phyloP scores from a whole-genome alignment of 2,888 invertebrate species.

The Aphelenchoides bicaudatus region DNA sequence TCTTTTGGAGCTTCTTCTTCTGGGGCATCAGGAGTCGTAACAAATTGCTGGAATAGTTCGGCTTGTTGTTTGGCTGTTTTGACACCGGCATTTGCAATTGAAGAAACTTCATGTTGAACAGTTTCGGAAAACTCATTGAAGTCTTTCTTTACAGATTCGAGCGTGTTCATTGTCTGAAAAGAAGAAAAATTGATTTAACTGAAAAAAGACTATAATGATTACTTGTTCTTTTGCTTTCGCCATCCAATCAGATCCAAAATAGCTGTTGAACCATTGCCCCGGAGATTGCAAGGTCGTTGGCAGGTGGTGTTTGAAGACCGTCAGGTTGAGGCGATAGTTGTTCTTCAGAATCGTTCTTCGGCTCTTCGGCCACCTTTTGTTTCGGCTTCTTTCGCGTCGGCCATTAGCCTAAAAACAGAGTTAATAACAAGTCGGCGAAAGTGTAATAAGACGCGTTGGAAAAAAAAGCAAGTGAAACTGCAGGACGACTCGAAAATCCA shows the following conservation, averaged over 20 bases:
- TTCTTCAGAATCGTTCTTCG: not conserved
- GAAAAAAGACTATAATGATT: not conserved
- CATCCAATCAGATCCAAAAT: constrained; percentile 17
- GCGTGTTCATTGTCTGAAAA: constrained; percentile 52
- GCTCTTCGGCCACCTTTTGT: not conserved
- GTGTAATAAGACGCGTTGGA: too few relatives aligned
- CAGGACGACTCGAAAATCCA: too few relatives aligned
- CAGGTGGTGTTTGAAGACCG: not conserved
- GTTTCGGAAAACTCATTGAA: constrained; percentile 55
- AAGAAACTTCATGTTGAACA: constrained; percentile 48
- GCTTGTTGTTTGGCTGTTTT: constrained; percentile 49
- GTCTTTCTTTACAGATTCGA: constrained; percentile 57
- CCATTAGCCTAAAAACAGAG: constrained; percentile 12
- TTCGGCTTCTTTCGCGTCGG: not conserved
- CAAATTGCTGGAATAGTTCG: constrained; percentile 49
- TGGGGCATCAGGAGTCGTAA: constrained; percentile 36
- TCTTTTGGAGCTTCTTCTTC: constrained; percentile 36
- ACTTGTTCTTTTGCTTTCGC: constrained; percentile 19
- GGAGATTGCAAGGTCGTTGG: constrained; percentile 3
- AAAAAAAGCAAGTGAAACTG: too few relatives aligned
- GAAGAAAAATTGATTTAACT: constrained; percentile 4
- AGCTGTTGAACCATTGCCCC: constrained; percentile 12
- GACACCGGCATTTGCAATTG: constrained; percentile 36
- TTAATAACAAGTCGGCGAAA: too few relatives aligned
- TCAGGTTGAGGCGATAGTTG: too few relatives aligned